Conservation (phyloP, 2,113 vertebrate genomes). For the Pardalotus punctatus region DNA sequence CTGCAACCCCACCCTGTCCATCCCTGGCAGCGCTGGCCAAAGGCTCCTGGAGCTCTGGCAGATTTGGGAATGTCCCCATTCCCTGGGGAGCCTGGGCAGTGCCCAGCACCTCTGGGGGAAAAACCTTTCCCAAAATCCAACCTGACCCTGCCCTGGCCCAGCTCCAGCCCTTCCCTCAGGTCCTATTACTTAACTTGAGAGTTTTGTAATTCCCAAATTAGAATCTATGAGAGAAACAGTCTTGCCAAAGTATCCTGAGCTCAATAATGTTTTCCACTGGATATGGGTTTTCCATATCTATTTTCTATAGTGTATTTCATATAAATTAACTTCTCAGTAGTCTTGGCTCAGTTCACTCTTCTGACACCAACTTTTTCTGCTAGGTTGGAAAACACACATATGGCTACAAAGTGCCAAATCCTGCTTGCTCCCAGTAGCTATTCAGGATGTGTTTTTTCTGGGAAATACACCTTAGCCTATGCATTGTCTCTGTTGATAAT, state of each 20-base stretch:
- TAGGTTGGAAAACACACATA: background rate
- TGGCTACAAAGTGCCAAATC: background rate
- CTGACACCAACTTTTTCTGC: background rate
- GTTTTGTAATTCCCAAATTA: background rate
- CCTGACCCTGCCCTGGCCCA: background rate
- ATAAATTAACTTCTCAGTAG: background rate
- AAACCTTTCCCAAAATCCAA: background rate
- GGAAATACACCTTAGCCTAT: background rate
- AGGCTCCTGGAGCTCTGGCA: background rate
- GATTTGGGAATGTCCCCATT: background rate
- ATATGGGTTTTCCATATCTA: background rate
- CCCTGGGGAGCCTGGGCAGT: background rate
- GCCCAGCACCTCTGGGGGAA: background rate
- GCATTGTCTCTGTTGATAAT: background rate
- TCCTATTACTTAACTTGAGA: background rate
- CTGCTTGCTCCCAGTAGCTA: background rate
- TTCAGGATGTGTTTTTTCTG: background rate
- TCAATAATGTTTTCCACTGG: background rate
- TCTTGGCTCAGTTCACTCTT: background rate
- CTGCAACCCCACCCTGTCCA: background rate
- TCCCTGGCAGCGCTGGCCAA: fast-evolving
- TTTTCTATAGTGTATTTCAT: background rate
- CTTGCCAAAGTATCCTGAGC: background rate
- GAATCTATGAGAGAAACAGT: background rate
- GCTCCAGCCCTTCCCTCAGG: background rate